These are phyloP conservation scores for Glaucidium brasilianum DNA, from an alignment of 2,113 vertebrate genomes.

Conservation along the genomic window DNA sequence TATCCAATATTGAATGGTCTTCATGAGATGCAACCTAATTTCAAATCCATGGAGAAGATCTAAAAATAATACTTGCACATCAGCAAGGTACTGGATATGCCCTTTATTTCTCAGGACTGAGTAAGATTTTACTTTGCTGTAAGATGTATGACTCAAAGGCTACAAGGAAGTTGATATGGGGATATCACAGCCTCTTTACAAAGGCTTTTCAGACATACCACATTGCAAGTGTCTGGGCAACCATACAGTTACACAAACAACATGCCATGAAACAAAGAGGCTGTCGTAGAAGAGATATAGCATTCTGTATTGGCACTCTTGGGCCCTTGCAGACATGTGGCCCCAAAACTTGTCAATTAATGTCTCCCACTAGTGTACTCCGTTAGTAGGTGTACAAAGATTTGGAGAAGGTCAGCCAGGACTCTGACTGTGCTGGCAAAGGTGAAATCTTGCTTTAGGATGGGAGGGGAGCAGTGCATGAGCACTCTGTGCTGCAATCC, in stretches of 20 bases:
- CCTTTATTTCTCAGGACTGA: neutral
- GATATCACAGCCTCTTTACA: fast-evolving
- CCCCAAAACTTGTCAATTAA: neutral
- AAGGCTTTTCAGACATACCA: neutral
- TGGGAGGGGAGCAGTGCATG: neutral
- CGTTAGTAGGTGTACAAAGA: neutral
- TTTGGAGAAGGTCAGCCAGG: too few relatives aligned
- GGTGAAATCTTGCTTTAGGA: neutral
- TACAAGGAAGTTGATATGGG: neutral
- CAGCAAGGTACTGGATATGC: neutral
- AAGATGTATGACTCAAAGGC: neutral
- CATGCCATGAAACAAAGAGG: fast-evolving
- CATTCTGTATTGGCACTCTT: neutral
- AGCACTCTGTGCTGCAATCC: fast-evolving
- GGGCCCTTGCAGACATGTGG: neutral
- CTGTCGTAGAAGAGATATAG: neutral
- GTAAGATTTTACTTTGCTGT: neutral
- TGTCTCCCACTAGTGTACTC: too few relatives aligned
- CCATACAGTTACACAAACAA: neutral
- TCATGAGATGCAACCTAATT: neutral
- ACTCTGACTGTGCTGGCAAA: neutral
- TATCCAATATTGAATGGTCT: neutral
- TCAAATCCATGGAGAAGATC: neutral
- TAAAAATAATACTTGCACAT: neutral
- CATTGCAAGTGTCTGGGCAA: neutral